These are phyloP conservation scores for Nyctalus aviator DNA, from an alignment of 2,797 vertebrate genomes.

Conservation along the genomic window DNA sequence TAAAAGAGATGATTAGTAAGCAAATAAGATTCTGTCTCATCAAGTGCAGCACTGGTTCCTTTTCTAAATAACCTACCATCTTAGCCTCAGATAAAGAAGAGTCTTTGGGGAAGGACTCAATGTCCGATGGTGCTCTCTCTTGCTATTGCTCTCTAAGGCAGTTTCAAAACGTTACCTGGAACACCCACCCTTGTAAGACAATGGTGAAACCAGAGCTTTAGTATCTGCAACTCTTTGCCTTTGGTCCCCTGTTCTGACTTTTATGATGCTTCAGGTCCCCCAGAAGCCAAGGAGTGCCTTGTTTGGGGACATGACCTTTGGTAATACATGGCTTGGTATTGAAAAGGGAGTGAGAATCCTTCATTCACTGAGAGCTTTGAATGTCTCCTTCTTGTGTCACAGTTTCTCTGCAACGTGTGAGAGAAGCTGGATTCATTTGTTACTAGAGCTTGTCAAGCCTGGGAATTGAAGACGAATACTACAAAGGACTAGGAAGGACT, in stretches of 20 bases:
- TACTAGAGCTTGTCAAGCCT: not conserved
- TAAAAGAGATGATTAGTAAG: conserved; percentile 68
- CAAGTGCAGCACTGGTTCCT: conserved; percentile 1
- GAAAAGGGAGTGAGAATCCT: conserved; percentile 13
- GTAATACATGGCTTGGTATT: not conserved
- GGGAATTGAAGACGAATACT: not conserved
- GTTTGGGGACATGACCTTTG: not conserved
- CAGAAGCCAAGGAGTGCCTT: not conserved
- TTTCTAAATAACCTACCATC: not conserved
- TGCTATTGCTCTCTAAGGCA: not conserved
- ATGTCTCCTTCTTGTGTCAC: not conserved
- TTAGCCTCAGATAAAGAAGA: not conserved
- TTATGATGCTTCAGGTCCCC: not conserved
- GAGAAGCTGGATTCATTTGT: not conserved
- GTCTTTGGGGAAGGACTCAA: not conserved
- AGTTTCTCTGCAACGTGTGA: not conserved
- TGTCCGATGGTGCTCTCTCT: not conserved
- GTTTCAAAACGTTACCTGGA: not conserved
- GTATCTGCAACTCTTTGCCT: not conserved
- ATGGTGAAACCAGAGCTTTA: not conserved
- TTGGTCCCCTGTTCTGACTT: not conserved
- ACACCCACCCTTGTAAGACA: not conserved
- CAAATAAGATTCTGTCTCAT: conserved; percentile 44
- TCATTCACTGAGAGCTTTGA: not conserved
- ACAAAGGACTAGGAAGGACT: not conserved